Percentiles rank a stretch among this genome's conserved stretches.
These are phyloP conservation scores for Ectemnius lituratus DNA, from an alignment of 2,888 invertebrate genomes.

Conservation along the genomic window DNA sequence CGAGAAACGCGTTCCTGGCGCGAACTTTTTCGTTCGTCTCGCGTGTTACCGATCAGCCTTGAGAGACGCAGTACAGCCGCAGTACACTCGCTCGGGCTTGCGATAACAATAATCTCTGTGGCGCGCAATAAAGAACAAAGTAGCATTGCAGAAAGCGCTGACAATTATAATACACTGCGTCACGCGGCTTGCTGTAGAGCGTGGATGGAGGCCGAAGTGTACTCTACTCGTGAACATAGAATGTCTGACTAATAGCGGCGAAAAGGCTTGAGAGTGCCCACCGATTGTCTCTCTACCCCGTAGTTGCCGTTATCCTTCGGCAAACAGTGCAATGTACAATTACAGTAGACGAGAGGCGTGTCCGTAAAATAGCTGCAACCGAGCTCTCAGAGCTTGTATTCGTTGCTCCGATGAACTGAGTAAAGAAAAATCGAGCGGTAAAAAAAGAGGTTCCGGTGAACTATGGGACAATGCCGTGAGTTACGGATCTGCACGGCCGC, in stretches of 20 bases:
- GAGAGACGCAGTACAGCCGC: conserved; percentile 25
- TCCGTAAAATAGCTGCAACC: too few species aligned
- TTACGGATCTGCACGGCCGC: neutral
- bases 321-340: too few species aligned
- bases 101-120: conserved; percentile 45
- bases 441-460: neutral
- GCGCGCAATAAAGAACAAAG: conserved; percentile 40
- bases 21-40: too few species aligned
- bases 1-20: too few species aligned
- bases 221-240: neutral
- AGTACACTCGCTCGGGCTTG: conserved; percentile 33
- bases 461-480: conserved; percentile 2
- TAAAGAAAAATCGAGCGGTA: neutral
- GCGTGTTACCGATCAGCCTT: conserved; percentile 25
- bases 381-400: neutral
- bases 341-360: too few species aligned
- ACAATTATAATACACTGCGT: conserved; percentile 38
- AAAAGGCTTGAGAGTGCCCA: neutral
- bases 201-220: too few species aligned
- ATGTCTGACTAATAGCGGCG: conserved; percentile 8
- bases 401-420: neutral
- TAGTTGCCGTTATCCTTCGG: neutral
- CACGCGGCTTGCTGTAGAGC: conserved; percentile 15
- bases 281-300: neutral
- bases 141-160: conserved; percentile 36